phyloP scores from a whole-genome alignment of 2,113 vertebrate genomes.

The Rana temporaria region DNA sequence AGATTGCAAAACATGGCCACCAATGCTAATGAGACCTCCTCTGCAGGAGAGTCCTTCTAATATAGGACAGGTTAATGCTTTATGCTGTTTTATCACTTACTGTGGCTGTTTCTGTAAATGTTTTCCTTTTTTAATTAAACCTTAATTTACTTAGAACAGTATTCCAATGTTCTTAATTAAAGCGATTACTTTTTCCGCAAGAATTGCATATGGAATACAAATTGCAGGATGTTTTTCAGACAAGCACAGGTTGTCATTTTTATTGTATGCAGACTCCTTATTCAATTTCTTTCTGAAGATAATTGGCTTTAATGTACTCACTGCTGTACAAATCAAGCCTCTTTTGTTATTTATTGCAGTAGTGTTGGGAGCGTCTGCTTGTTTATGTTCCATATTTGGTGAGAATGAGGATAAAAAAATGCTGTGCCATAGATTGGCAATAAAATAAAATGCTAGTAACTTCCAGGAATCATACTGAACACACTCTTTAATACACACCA shows the following conservation, averaged over 20 bases:
- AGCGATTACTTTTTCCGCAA: slow-evolving; percentile 48
- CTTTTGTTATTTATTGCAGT: slow-evolving; percentile 34
- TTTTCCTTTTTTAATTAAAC: slow-evolving; percentile 54
- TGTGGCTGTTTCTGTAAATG: slow-evolving; percentile 48
- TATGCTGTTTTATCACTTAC: slow-evolving; percentile 30
- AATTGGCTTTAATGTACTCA: slow-evolving; percentile 52
- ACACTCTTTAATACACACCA: slow-evolving; percentile 13
- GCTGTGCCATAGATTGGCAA: slow-evolving; percentile 12
- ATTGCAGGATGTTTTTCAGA: slow-evolving; percentile 42
- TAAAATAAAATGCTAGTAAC: slow-evolving; percentile 14
- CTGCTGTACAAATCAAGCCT: slow-evolving; percentile 42
- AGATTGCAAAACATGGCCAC: not conserved
- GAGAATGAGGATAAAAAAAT: slow-evolving; percentile 24
- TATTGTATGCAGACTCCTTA: slow-evolving; percentile 45
- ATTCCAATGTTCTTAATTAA: slow-evolving; percentile 54
- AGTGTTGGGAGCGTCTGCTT: slow-evolving; percentile 10
- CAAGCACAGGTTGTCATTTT: slow-evolving; percentile 47
- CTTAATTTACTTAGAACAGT: slow-evolving; percentile 52
- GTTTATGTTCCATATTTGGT: slow-evolving; percentile 16
- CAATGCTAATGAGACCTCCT: slow-evolving; percentile 1
- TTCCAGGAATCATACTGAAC: slow-evolving; percentile 12
- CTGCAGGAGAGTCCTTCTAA: slow-evolving; percentile 37
- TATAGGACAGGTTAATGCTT: slow-evolving; percentile 43
- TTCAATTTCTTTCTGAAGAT: slow-evolving; percentile 52
- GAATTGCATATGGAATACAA: slow-evolving; percentile 46